Conservation (phyloP, 2,888 invertebrate genomes). For the Drosophila conformis region DNA sequence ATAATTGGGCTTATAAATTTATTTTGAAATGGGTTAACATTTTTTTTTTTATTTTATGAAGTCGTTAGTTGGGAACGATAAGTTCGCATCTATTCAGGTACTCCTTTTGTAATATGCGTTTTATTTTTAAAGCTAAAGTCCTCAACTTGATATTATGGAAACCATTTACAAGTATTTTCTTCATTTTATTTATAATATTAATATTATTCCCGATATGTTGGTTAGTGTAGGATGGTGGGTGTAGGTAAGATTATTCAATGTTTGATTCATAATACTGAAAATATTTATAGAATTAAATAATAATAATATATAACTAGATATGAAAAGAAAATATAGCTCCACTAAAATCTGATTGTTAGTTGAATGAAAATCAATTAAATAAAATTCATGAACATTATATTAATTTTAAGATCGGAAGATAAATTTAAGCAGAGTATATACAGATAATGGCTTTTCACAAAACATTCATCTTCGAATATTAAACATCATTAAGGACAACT, state of each 20-base stretch:
- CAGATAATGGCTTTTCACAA: too few relatives aligned
- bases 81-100: background rate
- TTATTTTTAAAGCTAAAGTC: background rate
- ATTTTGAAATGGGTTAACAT: constrained; percentile 9
- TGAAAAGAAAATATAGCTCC: too few relatives aligned
- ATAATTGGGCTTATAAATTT: constrained; percentile 46
- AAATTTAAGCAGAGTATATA: background rate
- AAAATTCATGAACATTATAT: background rate
- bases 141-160: background rate
- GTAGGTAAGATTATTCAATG: background rate
- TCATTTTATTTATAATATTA: background rate
- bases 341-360: background rate
- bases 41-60: background rate
- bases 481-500: background rate
- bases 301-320: background rate
- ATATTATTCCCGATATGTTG: background rate
- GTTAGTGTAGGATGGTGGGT: background rate
- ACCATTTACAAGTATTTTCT: background rate
- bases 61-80: background rate
- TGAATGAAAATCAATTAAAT: background rate
- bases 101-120: background rate
- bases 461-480: background rate
- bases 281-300: background rate
- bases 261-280: background rate
- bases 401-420: background rate